Evolutionary conservation across 1,140 invertebrate genomes (phyloP), one percentile per base, ranked within the genome.

Genomic region (Lepidostoma basale): DNA sequence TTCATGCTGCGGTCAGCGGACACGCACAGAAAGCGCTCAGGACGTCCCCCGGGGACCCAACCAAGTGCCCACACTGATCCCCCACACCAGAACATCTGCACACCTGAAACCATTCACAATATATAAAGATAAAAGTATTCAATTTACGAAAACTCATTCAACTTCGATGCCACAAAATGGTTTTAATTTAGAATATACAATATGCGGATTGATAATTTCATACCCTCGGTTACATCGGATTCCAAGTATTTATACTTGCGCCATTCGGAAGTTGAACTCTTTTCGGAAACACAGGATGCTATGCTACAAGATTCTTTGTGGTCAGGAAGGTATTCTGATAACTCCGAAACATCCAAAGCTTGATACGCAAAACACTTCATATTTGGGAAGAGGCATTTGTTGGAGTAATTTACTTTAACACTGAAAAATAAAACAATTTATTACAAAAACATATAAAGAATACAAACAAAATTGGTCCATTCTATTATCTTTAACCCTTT

Each of bases 61-160:
- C 84, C 81, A 62, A 85, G 69, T 2, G 85, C 77, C 78, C 82
- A 85, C 14, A 89, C 77, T 3, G 87, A 85, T 12, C 88, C 88
- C 26, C 88, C 88, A 73, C 82, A 82, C 76, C 86, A 89, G 74
- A 88, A 82, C n/a, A 78, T 85, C 16, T 78, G 44, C 2, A 23
- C 25, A 22, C 44, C 44, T 47, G 20, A 63, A 30, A 62, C 8
- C 8, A 56, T 18, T 8, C 8, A 33, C 3, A n/a, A 56, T 23
- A 54, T 22, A 26, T 2, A 54, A 54, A 9, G 3, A 25, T n/a
- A 12, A 54, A 20, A 2, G 2, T 14, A 26, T 54, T n/a, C 10
- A 8, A 22, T 12, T 20, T 2, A 23, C 10, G 26, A 54, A 4
- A 5, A 28, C 49, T 14, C 26, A 54, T 3, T 20, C 9, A 25